phyloP scores from a whole-genome alignment of 2,888 invertebrate genomes.

The Amphipyra tragopoginis region DNA sequence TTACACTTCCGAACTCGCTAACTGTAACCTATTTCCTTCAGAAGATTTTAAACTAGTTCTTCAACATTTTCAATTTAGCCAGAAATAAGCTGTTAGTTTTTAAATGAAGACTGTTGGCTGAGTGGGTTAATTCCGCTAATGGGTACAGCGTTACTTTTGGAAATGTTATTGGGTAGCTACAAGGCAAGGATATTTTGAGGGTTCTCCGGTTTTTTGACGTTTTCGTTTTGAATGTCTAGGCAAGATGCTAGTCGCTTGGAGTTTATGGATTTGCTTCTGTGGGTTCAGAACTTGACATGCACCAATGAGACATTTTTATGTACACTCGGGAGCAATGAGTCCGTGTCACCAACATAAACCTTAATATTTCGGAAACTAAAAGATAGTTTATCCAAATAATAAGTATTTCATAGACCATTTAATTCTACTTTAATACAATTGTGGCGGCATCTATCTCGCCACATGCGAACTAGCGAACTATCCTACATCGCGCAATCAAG shows the following conservation, averaged over 20 bases:
- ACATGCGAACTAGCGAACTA: no score
- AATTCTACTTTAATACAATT: no score
- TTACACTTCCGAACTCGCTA: slow-evolving; percentile 30
- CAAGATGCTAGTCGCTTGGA: neutral
- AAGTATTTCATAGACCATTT: no score
- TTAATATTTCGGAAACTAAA: no score
- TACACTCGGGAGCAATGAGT: no score
- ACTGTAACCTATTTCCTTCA: slow-evolving; percentile 29
- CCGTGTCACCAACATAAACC: no score
- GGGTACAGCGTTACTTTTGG: slow-evolving; percentile 38
- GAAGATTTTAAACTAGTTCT: slow-evolving; percentile 55
- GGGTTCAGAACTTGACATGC: no score
- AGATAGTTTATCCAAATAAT: no score
- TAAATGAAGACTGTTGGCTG: slow-evolving; percentile 58
- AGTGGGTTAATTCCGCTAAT: slow-evolving; percentile 63
- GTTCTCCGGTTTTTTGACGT: slow-evolving; percentile 13
- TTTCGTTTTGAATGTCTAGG: slow-evolving; percentile 28
- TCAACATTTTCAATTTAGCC: slow-evolving; percentile 64
- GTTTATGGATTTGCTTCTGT: no score
- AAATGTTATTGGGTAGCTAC: slow-evolving; percentile 15
- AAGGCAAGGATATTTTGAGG: slow-evolving; percentile 13
- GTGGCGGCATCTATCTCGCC: no score
- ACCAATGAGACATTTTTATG: no score
- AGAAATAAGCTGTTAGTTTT: slow-evolving; percentile 60
- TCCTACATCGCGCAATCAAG: no score